Evolutionary conservation across 2,113 vertebrate species (phyloP).

Genomic region (Rhineura floridana): DNA sequence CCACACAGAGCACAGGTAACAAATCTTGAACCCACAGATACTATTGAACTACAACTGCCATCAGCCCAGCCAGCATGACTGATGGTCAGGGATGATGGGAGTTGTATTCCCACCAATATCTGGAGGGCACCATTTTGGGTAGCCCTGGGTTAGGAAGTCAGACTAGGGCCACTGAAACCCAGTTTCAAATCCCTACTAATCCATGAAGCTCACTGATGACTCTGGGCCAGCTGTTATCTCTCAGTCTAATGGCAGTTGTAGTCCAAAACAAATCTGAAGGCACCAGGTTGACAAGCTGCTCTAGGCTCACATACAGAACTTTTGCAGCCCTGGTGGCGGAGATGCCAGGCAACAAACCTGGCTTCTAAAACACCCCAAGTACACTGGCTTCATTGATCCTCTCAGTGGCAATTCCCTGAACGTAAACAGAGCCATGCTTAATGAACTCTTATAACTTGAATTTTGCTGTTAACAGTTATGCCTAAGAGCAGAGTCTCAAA

Average conservation of each 20-base stretch:
- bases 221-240: neutral
- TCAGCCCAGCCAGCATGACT: no score
- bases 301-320: no score
- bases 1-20: no score
- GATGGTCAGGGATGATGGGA: no score
- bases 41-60: no score
- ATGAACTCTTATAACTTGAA: neutral
- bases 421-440: neutral
- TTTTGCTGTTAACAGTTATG: neutral
- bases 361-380: no score
- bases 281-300: neutral
- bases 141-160: neutral
- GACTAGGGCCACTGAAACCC: neutral
- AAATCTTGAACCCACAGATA: no score
- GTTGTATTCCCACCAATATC: no score
- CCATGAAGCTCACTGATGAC: neutral
- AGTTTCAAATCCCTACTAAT: no score
- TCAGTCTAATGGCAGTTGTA: neutral
- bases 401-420: neutral
- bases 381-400: neutral
- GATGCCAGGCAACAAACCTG: neutral
- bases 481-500: neutral
- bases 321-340: neutral
- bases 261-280: neutral
- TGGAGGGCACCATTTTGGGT: no score